Conservation (phyloP, 1,140 invertebrate genomes). For the Cherax destructor region DNA sequence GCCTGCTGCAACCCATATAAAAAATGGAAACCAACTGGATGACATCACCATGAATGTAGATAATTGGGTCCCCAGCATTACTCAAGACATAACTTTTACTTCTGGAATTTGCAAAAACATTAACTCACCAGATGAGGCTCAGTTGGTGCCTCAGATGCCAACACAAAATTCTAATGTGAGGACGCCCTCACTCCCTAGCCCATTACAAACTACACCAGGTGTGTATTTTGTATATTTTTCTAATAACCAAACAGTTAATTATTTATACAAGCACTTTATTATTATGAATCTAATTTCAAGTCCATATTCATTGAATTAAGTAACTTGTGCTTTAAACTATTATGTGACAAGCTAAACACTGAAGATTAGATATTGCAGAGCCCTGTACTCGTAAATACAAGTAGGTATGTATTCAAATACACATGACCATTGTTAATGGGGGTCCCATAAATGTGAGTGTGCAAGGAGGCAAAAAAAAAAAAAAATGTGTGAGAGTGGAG, state of each 20-base stretch:
- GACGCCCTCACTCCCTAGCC: background rate
- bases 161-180: background rate
- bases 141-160: background rate
- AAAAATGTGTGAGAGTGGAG: too few relatives aligned
- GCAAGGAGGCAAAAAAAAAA: too few relatives aligned
- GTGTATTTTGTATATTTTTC: background rate
- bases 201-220: background rate
- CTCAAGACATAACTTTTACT: background rate
- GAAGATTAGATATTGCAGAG: too few relatives aligned
- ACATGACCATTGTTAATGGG: too few relatives aligned
- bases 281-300: too few relatives aligned
- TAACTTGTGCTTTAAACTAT: too few relatives aligned
- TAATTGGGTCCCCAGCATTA: background rate
- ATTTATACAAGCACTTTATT: background rate
- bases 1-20: background rate
- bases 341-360: too few relatives aligned
- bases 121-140: background rate
- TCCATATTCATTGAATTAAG: too few relatives aligned
- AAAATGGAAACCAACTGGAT: background rate
- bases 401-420: too few relatives aligned
- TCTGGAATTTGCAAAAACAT: background rate
- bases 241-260: background rate
- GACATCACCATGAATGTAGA: background rate
- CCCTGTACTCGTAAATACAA: too few relatives aligned
- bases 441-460: too few relatives aligned